Evolutionary conservation across 2,113 vertebrate species (phyloP), one percentile per base, ranked within the genome.

Genomic region (Hiodon tergisus): DNA sequence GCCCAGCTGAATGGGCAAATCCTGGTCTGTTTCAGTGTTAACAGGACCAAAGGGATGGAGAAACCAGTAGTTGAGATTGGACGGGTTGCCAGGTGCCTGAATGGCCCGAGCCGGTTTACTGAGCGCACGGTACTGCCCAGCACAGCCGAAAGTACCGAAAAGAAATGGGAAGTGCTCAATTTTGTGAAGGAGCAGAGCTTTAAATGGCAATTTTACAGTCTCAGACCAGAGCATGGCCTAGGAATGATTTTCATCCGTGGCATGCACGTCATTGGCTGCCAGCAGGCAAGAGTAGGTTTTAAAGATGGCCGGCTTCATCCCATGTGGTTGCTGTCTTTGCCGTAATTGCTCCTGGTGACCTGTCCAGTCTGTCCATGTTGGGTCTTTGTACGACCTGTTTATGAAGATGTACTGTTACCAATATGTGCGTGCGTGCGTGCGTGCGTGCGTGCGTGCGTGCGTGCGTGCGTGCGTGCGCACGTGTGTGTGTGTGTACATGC

Each of bases 381-480:
- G 73, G 83, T 84, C 82, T 73, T 10, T 65, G 80, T 76, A 76
- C 73, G 82, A 81, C 82, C 72, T 60, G 75, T 85, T 85, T 86
- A 84, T 79, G 68, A 82, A 74, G 80, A 75, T 77, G 79, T 79
- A 73, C 74, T 80, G 46, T 71, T 75, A 71, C 73, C 62, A 57
- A 77, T 78, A 80, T 83, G 80, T 81, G 67, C 76, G 81, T 81
- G 77, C 83, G 83, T 85, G 74, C 83, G 73, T 77, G 83, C 83
- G 84, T 82, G 81, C 82, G 84, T 77, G 79, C 74, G 79, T 88
- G 69, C 77, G 80, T 80, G 78, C 82, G 81, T 84, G 74, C 82
- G 73, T 77, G 83, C 83, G 83, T 83, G 70, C n/a, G n/a, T n/a
- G n/a, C n/a, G n/a, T n/a, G n/a, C n/a, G n/a, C n/a, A n/a, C n/a